Evolutionary conservation across 2,797 vertebrate species (phyloP), one percentile per base, ranked within the genome.

Genomic region (Crenichthys baileyi): DNA sequence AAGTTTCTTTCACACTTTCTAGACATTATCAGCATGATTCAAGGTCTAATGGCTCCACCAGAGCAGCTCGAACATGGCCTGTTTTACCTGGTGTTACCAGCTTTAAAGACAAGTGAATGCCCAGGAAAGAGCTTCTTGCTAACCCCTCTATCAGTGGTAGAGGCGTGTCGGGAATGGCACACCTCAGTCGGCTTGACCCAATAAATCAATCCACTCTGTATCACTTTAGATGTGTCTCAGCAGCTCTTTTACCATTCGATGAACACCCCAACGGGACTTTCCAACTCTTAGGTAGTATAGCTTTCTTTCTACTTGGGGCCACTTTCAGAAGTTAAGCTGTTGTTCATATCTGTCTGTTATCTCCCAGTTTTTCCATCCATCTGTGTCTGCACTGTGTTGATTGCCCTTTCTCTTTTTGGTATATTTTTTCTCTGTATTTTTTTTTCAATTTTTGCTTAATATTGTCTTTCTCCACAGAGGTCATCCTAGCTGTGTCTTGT

Each of bases 131-230:
- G 50, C 75, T 70, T 61, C 22, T 70, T 15, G 83, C 81, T 94
- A 91, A 94, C 92, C 90, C 90, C 77, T 75, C 87, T 72, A 79
- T 90, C 87, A 89, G 83, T 86, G 89, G 85, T 85, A 51, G 83
- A 86, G 87, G 83, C 75, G 87, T 90, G 92, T 91, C 29, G 63
- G 83, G 88, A 91, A 91, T 44, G 73, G 79, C 88, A 90, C 88
- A 91, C 88, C 86, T 90, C 83, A 13, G 63, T 87, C 84, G 88
- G 86, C 82, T 70, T 89, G 91, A 90, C 86, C 88, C 89, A 91
- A 89, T 94, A 91, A 93, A 94, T 93, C 88, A 85, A 76, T 89
- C 76, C 77, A 80, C 79, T 91, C 88, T 91, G 83, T 86, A 87
- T 92, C 85, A 73, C 90, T 84, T 91, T 79, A 87, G 76, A 91